These are phyloP conservation scores for Morpho deidamia DNA, from an alignment of 2,888 invertebrate species.

Conservation along the genomic window DNA sequence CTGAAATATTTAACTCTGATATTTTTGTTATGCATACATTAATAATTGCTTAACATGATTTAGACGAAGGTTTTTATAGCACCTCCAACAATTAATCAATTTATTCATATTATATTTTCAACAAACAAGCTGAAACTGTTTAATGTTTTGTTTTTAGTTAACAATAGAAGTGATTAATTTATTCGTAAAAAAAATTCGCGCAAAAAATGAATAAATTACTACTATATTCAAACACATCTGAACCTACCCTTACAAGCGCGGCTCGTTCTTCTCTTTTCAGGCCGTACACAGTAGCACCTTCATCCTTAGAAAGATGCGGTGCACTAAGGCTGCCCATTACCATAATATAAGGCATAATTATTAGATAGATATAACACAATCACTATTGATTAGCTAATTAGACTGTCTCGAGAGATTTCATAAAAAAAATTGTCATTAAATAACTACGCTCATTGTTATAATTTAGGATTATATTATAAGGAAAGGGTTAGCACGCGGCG, in stretches of 20 bases:
- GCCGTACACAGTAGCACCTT: conserved; percentile 68
- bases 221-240: neutral
- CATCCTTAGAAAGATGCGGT: conserved; percentile 65
- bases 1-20: no score
- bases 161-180: no score
- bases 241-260: conserved; percentile 38
- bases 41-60: no score
- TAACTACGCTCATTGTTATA: conserved; percentile 3
- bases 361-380: conserved; percentile 8
- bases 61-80: no score
- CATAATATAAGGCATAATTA: conserved; percentile 69
- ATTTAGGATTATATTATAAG: neutral
- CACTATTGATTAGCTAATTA: conserved; percentile 3
- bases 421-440: conserved; percentile 6
- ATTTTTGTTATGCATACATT: no score
- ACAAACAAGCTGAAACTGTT: no score
- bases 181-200: no score
- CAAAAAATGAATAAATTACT: no score
- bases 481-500: conserved; percentile 36
- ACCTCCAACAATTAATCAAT: no score
- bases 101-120: no score
- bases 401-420: neutral
- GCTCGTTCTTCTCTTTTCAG: conserved; percentile 67
- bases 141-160: no score
- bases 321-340: conserved; percentile 70